A percentile compares a stretch with the other conserved stretches of the same genome.
Conservation (phyloP, 2,888 invertebrate genomes). For the Thereva unica region DNA sequence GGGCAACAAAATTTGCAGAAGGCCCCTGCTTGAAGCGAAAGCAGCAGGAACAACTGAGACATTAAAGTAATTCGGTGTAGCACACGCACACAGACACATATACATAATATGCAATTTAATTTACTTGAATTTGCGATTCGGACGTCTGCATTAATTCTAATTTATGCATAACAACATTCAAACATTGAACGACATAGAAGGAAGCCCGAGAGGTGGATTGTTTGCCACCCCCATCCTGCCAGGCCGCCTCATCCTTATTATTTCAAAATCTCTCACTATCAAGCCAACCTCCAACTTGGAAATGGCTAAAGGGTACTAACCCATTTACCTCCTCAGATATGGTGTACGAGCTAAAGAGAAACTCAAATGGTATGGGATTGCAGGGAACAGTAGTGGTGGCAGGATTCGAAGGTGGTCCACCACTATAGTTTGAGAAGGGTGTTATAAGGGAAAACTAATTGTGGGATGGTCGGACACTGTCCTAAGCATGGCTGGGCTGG, state of each 20-base stretch:
- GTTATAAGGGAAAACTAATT: constrained; percentile 41
- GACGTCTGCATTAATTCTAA: constrained; percentile 50
- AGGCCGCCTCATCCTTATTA: constrained; percentile 21
- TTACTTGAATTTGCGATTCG: constrained; percentile 48
- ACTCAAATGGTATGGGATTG: constrained; percentile 31
- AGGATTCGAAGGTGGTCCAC: constrained; percentile 37
- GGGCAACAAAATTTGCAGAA: constrained; percentile 2
- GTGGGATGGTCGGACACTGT: constrained; percentile 41
- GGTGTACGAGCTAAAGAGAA: constrained; percentile 38
- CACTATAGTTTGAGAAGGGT: constrained; percentile 23
- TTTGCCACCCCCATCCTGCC: constrained; percentile 33
- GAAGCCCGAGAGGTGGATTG: constrained; percentile 38
- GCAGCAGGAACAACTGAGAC: constrained; percentile 21
- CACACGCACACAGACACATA: constrained; percentile 23
- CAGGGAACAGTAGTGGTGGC: constrained; percentile 36
- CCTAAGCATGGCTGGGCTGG: constrained; percentile 40
- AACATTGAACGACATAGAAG: constrained; percentile 46
- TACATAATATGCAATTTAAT: constrained; percentile 46
- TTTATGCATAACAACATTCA: constrained; percentile 50
- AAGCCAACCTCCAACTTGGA: constrained; percentile 25
- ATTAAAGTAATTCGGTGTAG: constrained; percentile 29
- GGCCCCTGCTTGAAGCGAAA: constrained; percentile 1
- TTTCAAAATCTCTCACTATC: constrained; percentile 38
- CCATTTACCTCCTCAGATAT: constrained; percentile 34
- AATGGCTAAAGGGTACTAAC: constrained; percentile 34